Base-by-base conservation (phyloP, 2,797 vertebrate species). In the Ibycter americanus region DNA sequence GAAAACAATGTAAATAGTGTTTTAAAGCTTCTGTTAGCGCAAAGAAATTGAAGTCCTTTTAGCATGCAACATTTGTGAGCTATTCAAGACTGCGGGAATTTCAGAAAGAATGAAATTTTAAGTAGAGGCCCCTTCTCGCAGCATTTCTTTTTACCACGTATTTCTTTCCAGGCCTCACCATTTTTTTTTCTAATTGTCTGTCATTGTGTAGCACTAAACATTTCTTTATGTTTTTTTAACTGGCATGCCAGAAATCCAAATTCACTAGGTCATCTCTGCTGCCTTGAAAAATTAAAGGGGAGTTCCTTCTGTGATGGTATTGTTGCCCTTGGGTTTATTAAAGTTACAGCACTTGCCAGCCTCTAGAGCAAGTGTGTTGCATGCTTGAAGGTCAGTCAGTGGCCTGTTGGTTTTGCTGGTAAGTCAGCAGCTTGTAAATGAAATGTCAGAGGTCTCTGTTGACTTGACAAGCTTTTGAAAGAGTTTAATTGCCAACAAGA, bases 11-110 rank as follows among this genome's bases (percentile, higher is more conserved):
- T 95, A 91, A 92, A 76, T 89, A 87, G 59, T 71, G 9, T 89
- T 96, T 95, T 93, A 58, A 94, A 76, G 68, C 55, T 70, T 92
- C 47, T 67, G 23, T 87, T 89, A 65, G 25, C 51, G 34, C n/a
- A 66, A 89, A 80, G 49, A 96, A 92, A 56, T 78, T 81, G 14
- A 95, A 96, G 73, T 96, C n/a, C 63, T 81, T 87, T 91, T 73
- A 81, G 26, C 67, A 40, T 91, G 65, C 40, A 56, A n/a, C 47
- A 20, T 83, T 71, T 88, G 67, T 58, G 67, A 94, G 55, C 36
- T 82, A 22, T 79, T 83, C 3, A 14, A 67, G 71, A 73, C 34
- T 52, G 26, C 21, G 89, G 18, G 65, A 62, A 52, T 93, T 95
- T 86, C 70, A 51, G 62, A 58, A 96, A 71, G 32, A 86, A 91